These are phyloP conservation scores for Bugula neritina DNA, from an alignment of 2,888 invertebrate genomes.

Conservation along the genomic window DNA sequence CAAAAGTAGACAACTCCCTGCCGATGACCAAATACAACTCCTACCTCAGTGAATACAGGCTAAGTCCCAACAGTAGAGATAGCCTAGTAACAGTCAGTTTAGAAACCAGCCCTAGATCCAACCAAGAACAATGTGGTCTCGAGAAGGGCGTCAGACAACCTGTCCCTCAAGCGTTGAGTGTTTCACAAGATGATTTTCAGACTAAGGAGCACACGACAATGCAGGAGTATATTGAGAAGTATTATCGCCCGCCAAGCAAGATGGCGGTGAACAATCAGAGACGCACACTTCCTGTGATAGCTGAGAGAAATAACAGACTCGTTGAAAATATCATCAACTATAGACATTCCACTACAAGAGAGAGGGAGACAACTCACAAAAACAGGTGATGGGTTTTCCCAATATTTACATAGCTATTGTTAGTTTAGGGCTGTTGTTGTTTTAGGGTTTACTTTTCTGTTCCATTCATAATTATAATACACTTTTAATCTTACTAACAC, in stretches of 20 bases:
- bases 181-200: no score
- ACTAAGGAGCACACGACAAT: conserved; percentile 4
- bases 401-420: no score
- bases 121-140: neutral
- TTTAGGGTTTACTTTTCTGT: no score
- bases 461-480: no score
- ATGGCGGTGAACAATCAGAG: neutral
- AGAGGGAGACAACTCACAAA: conserved; percentile 25
- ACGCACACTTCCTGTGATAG: neutral
- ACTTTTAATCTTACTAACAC: no score
- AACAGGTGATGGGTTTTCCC: no score
- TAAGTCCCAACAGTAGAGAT: neutral
- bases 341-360: conserved; percentile 9
- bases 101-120: neutral
- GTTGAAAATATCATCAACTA: conserved; percentile 24
- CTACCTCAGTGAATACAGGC: neutral
- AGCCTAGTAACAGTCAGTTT: neutral
- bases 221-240: conserved; percentile 22
- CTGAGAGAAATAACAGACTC: conserved; percentile 1
- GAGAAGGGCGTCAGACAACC: neutral
- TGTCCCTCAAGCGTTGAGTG: no score
- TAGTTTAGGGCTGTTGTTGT: no score
- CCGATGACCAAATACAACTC: neutral
- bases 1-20: neutral
- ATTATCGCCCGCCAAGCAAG: neutral